Evolutionary conservation across 2,797 vertebrate genomes (phyloP), one percentile per base, ranked within the genome.

Genomic region (Oreochromis mossambicus): DNA sequence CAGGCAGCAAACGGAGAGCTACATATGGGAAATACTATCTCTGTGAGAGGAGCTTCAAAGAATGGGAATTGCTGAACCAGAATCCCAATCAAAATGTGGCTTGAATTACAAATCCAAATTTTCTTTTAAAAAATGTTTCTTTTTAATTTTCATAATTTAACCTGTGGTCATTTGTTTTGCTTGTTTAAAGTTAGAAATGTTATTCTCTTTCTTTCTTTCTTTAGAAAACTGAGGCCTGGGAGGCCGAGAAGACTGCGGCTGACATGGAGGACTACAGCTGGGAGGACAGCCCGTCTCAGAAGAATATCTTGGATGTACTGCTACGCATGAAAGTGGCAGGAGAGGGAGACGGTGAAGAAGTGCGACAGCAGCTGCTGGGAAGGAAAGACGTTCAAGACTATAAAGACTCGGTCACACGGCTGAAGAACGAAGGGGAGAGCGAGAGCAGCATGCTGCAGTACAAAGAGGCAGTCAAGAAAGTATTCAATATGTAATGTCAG

Each of bases 171-270:
- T 63, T 63, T 63, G 58, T 36, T 36, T 36, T 63, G 19, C 58
- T n/a, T 41, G 63, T 41, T 68, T 3, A 56, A 56, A 12, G 6
- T 51, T 17, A 58, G 34, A 63, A 43, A 73, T 5, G 41, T 43
- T 70, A 6, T 70, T 63, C 32, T 66, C 17, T 76, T 5, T 87
- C 86, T 76, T 5, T 87, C 86, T 41, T 88, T 48, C 92, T 94
- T 84, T 94, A 99, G 98, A 99, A 99, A 99, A 97, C 89, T 0
- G 98, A 99, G 92, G 79, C 87, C 1, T 99, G 99, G 99, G 98
- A 99, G 92, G 95, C 96, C 0, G 96, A 97, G 52, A 99, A 97
- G 94, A 96, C 97, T 0, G 96, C 95, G 61, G 97, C 95, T 6
- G 99, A 99, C 95, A 98, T 98, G 97, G 97, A 98, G 63, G 97